phyloP scores from a whole-genome alignment of 2,113 vertebrate genomes.

The Tor tambroides region DNA sequence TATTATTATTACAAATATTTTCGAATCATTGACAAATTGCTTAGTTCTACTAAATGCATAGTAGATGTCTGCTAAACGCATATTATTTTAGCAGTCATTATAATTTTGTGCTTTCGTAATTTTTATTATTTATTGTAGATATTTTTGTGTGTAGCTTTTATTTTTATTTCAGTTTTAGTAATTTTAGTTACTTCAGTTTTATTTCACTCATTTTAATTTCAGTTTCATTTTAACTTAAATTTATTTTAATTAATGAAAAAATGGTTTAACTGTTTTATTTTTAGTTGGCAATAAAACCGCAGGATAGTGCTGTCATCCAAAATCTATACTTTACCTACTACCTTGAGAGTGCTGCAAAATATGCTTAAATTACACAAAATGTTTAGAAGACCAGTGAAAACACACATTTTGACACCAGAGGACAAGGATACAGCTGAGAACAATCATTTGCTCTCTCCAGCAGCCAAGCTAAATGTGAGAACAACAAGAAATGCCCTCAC shows the following conservation, averaged over 20 bases:
- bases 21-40: too few relatives aligned
- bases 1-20: too few relatives aligned
- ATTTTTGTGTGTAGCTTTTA: too few relatives aligned
- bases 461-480: slow-evolving; percentile 2
- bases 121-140: too few relatives aligned
- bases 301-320: background rate
- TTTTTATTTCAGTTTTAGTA: too few relatives aligned
- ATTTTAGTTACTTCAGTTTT: too few relatives aligned
- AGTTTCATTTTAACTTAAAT: too few relatives aligned
- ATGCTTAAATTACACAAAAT: background rate
- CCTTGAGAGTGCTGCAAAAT: background rate
- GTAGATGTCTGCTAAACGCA: too few relatives aligned
- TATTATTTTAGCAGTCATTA: too few relatives aligned
- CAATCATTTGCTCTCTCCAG: background rate
- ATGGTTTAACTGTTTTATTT: background rate
- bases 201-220: too few relatives aligned
- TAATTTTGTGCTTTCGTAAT: too few relatives aligned
- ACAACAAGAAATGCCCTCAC: slow-evolving; percentile 7
- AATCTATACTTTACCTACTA: background rate
- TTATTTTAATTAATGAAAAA: background rate
- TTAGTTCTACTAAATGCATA: too few relatives aligned
- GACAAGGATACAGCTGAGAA: background rate
- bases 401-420: background rate
- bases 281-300: background rate
- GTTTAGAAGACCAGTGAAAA: background rate